Percentiles rank a stretch among this genome's conserved stretches.
phyloP scores from a whole-genome alignment of 1,140 invertebrate genomes.

The Apis florea region DNA sequence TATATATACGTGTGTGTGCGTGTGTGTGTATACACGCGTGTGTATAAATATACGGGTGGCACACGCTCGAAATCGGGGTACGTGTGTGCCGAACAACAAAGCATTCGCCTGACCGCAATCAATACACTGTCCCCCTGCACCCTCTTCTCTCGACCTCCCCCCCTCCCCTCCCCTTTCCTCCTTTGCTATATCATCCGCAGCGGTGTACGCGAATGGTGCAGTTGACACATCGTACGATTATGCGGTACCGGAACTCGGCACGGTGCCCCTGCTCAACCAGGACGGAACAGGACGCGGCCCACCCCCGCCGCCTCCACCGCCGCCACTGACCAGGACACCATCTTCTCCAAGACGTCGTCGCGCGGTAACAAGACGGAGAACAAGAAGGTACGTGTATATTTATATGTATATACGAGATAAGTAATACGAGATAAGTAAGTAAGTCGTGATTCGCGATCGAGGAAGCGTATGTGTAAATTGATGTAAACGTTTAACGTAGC shows the following conservation, averaged over 20 bases:
- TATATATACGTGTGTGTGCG: not conserved
- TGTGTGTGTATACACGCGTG: not conserved
- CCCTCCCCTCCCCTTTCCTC: conserved; percentile 56
- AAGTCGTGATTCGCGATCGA: too few species aligned
- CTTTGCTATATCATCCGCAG: conserved; percentile 76
- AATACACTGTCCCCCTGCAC: conserved; percentile 63
- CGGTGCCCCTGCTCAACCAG: conserved; percentile 83
- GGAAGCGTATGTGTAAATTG: too few species aligned
- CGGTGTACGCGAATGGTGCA: conserved; percentile 78
- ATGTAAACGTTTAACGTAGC: too few species aligned
- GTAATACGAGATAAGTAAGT: too few species aligned
- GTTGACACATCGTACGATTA: conserved; percentile 85
- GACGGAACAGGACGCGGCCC: conserved; percentile 60
- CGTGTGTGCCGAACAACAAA: conserved; percentile 60
- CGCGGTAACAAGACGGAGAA: conserved; percentile 77
- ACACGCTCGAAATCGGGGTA: conserved; percentile 33
- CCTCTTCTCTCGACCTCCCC: not conserved
- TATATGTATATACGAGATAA: too few species aligned
- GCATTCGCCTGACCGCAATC: conserved; percentile 74
- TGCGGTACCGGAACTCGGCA: conserved; percentile 87
- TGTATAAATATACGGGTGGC: conserved; percentile 16
- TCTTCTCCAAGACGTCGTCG: conserved; percentile 78
- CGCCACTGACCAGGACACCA: conserved; percentile 78
- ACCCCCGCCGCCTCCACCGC: conserved; percentile 55
- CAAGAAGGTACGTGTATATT: conserved; percentile 73